These are phyloP conservation scores for Gallinago solitaria DNA, from an alignment of 2,797 vertebrate species.

Conservation along the genomic window DNA sequence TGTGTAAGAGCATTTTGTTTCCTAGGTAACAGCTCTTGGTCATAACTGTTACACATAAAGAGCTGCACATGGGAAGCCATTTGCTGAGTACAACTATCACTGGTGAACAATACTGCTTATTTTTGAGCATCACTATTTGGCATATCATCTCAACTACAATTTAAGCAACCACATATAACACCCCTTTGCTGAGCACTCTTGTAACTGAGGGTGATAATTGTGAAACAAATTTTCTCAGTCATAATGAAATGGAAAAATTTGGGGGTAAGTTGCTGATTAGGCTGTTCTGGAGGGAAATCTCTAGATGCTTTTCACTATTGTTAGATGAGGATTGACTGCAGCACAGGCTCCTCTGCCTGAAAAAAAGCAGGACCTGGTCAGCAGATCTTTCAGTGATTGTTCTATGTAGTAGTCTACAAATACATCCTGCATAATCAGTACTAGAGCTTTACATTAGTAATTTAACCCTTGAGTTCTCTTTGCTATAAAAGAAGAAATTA, in stretches of 20 bases:
- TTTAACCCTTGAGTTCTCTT: neutral
- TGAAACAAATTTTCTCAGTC: neutral
- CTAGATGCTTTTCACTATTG: neutral
- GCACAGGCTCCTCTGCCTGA: neutral
- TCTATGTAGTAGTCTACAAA: neutral
- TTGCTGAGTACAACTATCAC: neutral
- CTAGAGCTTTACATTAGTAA: neutral
- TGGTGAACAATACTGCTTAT: neutral
- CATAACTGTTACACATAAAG: neutral
- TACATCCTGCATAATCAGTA: neutral
- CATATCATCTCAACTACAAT: neutral
- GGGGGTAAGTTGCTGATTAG: neutral
- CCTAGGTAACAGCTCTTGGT: conserved; percentile 41
- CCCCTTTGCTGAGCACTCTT: neutral
- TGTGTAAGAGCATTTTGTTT: neutral
- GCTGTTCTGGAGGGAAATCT: neutral
- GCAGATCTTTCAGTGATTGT: neutral
- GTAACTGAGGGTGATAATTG: neutral
- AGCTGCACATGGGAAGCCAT: neutral
- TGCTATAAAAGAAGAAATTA: neutral
- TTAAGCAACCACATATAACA: neutral
- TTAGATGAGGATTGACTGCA: neutral
- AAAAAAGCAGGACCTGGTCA: neutral
- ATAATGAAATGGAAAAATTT: neutral
- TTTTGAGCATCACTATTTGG: neutral